Conservation (phyloP, 1,140 invertebrate genomes). For the Drosophila baimaii region DNA sequence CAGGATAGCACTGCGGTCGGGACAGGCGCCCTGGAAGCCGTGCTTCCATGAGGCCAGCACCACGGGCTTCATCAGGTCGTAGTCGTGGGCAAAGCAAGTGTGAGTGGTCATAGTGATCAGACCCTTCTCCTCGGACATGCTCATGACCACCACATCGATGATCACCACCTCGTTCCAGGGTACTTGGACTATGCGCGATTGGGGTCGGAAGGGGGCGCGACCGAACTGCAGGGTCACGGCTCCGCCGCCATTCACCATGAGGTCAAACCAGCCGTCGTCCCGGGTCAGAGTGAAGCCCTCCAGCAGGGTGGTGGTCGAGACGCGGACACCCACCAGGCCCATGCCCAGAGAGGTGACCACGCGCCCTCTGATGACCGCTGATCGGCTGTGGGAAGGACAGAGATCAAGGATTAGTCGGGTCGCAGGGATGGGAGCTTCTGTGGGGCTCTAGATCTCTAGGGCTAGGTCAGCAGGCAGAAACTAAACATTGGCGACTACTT, state of each 20-base stretch:
- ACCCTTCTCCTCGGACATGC: constrained; percentile 91
- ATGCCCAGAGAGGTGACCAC: constrained; percentile 95
- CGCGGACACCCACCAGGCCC: constrained; percentile 96
- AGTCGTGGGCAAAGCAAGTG: constrained; percentile 95
- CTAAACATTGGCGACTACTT: constrained; percentile 66
- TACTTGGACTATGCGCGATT: constrained; percentile 96
- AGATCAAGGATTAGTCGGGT: constrained; percentile 61
- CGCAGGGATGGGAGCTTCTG: constrained; percentile 39
- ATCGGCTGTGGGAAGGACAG: constrained; percentile 89
- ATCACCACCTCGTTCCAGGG: constrained; percentile 98
- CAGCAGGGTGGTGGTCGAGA: constrained; percentile 93
- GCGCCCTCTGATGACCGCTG: constrained; percentile 96
- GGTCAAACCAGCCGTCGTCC: constrained; percentile 97
- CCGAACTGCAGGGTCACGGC: constrained; percentile 97
- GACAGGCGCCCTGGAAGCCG: constrained; percentile 97
- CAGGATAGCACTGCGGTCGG: constrained; percentile 95
- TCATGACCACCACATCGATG: constrained; percentile 94
- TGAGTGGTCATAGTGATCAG: constrained; percentile 86
- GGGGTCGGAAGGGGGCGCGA: constrained; percentile 94
- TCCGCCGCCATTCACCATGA: constrained; percentile 98
- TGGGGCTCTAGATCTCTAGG: constrained; percentile 23
- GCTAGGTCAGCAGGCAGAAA: constrained; percentile 63
- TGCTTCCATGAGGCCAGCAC: constrained; percentile 98
- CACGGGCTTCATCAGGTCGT: constrained; percentile 96
- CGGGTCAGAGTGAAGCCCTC: constrained; percentile 97